Evolutionary conservation across 2,113 vertebrate species (phyloP).

Genomic region (rat (Rattus norvegicus)): GRCr8 NC_086023.1:168359501-168360000

Average conservation of each 20-base stretch:
- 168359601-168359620: constrained; percentile 63
- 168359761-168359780: neutral
- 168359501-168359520: constrained; percentile 6
- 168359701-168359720: neutral
- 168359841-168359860: neutral
- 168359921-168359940: neutral
- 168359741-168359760: rapidly evolving
- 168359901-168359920: neutral
- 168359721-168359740: rapidly evolving
- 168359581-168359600: constrained; percentile 78
- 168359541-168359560: neutral
- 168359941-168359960: neutral
- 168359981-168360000: neutral
- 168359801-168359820: neutral
- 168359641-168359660: constrained; percentile 81
- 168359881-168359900: neutral
- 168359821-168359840: neutral
- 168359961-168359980: neutral
- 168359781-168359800: neutral
- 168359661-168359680: constrained; percentile 74
- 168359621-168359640: constrained; percentile 72
- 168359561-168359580: constrained; percentile 81
- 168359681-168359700: neutral
- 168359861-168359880: neutral
- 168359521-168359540: constrained; percentile 43